Conservation (phyloP, 2,888 invertebrate genomes). For the Panopea generosa region DNA sequence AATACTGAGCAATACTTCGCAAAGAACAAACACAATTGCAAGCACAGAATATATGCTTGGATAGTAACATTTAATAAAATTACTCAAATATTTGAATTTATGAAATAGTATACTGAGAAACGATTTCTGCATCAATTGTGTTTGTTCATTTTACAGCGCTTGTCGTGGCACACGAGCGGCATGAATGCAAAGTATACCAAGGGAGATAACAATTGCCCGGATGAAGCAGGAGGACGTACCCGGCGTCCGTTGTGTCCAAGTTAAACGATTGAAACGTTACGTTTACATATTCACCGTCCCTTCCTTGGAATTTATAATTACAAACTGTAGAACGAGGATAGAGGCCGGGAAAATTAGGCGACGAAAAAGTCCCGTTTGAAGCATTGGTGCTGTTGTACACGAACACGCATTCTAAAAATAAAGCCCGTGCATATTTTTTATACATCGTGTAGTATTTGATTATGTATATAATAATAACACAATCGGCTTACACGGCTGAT, state of each 20-base stretch:
- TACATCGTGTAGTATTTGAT: too few relatives aligned
- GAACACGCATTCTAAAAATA: constrained; percentile 54
- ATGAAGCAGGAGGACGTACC: constrained; percentile 41
- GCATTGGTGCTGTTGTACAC: constrained; percentile 34
- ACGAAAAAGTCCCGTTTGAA: constrained; percentile 90
- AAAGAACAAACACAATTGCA: too few relatives aligned
- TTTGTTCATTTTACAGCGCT: too few relatives aligned
- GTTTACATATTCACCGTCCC: constrained; percentile 41
- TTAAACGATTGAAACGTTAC: constrained; percentile 52
- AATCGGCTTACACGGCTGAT: too few relatives aligned
- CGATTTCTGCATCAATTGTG: too few relatives aligned
- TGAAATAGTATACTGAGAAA: too few relatives aligned
- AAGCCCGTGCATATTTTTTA: background rate
- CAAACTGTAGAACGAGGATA: constrained; percentile 89
- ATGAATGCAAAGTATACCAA: background rate
- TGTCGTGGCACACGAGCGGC: too few relatives aligned
- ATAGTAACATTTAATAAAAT: too few relatives aligned
- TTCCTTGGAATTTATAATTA: constrained; percentile 57
- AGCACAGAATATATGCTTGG: too few relatives aligned
- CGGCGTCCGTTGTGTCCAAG: constrained; percentile 1
- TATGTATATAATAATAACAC: too few relatives aligned
- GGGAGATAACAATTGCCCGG: constrained; percentile 37
- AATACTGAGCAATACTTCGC: too few relatives aligned
- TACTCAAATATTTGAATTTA: too few relatives aligned
- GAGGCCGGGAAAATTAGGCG: constrained; percentile 92